These are phyloP conservation scores for Pungitius pungitius DNA, from an alignment of 2,113 vertebrate species.

Conservation along the genomic window DNA sequence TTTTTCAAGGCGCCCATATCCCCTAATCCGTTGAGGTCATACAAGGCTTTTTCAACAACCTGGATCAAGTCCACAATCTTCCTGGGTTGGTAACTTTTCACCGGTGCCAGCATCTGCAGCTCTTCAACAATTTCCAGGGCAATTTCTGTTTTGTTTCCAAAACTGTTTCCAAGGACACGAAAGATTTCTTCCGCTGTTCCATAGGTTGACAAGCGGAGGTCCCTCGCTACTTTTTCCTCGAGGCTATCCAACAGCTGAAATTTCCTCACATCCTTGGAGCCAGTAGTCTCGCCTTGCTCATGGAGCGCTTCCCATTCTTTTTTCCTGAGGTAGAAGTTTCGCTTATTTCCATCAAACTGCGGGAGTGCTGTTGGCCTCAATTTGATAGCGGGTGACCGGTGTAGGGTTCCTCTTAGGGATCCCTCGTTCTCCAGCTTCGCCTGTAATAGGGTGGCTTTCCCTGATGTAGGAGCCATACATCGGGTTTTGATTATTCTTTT, in stretches of 20 bases:
- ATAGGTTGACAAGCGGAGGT: neutral
- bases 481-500: too few relatives aligned
- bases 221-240: constrained; percentile 23
- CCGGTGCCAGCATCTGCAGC: neutral
- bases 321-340: neutral
- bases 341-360: neutral
- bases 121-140: neutral
- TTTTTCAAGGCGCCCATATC: constrained; percentile 22
- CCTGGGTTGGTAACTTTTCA: neutral
- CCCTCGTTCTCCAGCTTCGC: too few relatives aligned
- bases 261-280: constrained; percentile 23
- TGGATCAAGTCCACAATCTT: neutral
- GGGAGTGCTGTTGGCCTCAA: neutral
- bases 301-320: neutral
- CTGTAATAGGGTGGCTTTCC: too few relatives aligned
- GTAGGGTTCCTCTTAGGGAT: too few relatives aligned
- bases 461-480: too few relatives aligned
- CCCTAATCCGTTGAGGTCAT: constrained; percentile 14
- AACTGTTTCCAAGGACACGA: neutral
- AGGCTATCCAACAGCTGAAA: constrained; percentile 29
- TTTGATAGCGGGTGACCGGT: neutral
- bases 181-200: neutral
- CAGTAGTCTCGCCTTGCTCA: neutral
- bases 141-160: neutral
- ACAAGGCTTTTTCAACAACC: constrained; percentile 12